Percentiles rank a stretch among this genome's conserved stretches.
Evolutionary conservation across 2,113 vertebrate genomes (phyloP).

Genomic region (Cavia aperea): DNA sequence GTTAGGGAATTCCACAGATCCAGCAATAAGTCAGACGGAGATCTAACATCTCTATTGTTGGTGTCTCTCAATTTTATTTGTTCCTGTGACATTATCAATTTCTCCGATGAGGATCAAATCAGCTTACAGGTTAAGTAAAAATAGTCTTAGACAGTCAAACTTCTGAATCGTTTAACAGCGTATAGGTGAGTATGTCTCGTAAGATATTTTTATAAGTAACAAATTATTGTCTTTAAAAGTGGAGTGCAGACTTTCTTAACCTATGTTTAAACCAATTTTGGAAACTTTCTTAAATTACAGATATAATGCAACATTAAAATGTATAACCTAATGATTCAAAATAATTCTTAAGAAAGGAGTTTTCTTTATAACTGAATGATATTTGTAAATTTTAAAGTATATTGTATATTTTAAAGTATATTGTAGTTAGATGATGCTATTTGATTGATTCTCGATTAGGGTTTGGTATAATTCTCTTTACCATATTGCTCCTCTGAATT

Average conservation of each 20-base stretch:
- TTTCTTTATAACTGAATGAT: background rate
- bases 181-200: background rate
- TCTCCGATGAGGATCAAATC: background rate
- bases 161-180: background rate
- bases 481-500: background rate
- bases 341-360: background rate
- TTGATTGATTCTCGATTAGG: background rate
- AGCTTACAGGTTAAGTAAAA: background rate
- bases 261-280: background rate
- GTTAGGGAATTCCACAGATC: background rate
- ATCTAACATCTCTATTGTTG: background rate
- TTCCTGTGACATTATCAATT: background rate
- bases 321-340: background rate
- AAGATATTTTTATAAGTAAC: background rate
- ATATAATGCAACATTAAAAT: background rate
- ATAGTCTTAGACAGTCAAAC: background rate
- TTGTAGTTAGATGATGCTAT: background rate
- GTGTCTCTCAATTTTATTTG: slow-evolving; percentile 7
- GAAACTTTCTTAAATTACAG: background rate
- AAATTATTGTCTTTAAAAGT: background rate
- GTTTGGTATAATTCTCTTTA: background rate
- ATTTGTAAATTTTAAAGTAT: background rate
- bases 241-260: background rate
- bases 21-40: background rate
- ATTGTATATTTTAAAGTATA: too few species aligned